Conservation (phyloP, 2,797 vertebrate genomes). For the Spondyliosoma cantharus region DNA sequence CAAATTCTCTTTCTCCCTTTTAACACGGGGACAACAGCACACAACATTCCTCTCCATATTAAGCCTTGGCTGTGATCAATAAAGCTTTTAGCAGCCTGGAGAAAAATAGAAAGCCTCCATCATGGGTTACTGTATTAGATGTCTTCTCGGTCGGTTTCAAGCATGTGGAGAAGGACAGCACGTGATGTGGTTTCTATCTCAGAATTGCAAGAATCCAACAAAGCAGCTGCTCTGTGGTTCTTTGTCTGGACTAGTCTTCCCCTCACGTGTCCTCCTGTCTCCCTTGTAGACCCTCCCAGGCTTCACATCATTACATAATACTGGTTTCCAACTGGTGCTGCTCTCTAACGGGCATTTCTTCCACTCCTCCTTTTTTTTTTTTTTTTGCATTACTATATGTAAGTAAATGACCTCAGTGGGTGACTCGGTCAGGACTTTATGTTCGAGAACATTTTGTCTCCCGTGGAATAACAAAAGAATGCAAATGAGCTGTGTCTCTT, state of each 20-base stretch:
- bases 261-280: constrained; percentile 75
- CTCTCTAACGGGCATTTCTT: constrained; percentile 28
- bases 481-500: constrained; percentile 64
- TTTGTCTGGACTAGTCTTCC: constrained; percentile 66
- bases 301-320: constrained; percentile 69
- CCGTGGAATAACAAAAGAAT: constrained; percentile 71
- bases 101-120: constrained; percentile 1
- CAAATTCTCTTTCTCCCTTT: constrained; percentile 29
- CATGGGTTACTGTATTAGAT: constrained; percentile 8
- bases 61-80: constrained; percentile 23
- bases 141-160: constrained; percentile 13
- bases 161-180: constrained; percentile 21
- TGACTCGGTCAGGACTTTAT: constrained; percentile 54
- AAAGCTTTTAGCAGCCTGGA: constrained; percentile 34
- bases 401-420: not conserved
- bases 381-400: constrained; percentile 17
- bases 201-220: constrained; percentile 50
- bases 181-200: constrained; percentile 14
- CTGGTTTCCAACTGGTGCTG: constrained; percentile 48
- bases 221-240: constrained; percentile 59
- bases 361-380: not conserved
- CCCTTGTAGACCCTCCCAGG: constrained; percentile 48
- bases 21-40: not conserved
- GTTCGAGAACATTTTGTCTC: constrained; percentile 77
- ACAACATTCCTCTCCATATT: not conserved